Evolutionary conservation across 2,113 vertebrate genomes (phyloP), one percentile per base, ranked within the genome.

Genomic region (Thalassarche chlororhynchos): DNA sequence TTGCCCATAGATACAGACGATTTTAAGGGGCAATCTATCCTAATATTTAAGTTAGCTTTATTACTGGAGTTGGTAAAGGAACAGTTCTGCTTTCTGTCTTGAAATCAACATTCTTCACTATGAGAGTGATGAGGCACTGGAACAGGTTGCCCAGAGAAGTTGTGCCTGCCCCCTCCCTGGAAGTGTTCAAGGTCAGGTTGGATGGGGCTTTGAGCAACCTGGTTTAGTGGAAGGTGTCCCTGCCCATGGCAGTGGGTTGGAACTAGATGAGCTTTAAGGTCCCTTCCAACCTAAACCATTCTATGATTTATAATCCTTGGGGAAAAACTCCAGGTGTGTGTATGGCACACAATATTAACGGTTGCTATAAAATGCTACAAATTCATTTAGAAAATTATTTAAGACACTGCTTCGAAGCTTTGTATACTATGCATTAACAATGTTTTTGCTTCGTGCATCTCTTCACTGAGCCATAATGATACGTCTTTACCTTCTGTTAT

Each of bases 381-480:
- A 42, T 28, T 78, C 1, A 17, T 65, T 49, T 47, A 29, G 76
- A 57, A 74, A 57, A 20, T 52, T 24, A 10, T 18, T 3, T 47
- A 25, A 9, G 21, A 57, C 10, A 1, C 6, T 75, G 16, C 55
- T 80, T 47, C 0, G 0, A 49, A 83, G 40, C 23, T 57, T 74
- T 72, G 17, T 65, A 9, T 71, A 2, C 36, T 62, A 8, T 36
- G 5, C 24, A 8, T 40, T 82, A 70, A 46, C 5, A 7, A 3
- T 42, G 5, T 5, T 40, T 91, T 78, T 75, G 17, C 38, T 78
- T 38, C 2, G 3, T 4, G 1, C 14, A 1, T 70, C 17, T 17
- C 42, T 54, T 62, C 54, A 32, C 36, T 76, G 49, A 79, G 40
- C 46, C 3, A 2, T 29, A 46, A 15, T 57, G 38, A 2, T 46